Conservation (phyloP, 2,797 vertebrate species). For the Pangasius larnaudii region DNA sequence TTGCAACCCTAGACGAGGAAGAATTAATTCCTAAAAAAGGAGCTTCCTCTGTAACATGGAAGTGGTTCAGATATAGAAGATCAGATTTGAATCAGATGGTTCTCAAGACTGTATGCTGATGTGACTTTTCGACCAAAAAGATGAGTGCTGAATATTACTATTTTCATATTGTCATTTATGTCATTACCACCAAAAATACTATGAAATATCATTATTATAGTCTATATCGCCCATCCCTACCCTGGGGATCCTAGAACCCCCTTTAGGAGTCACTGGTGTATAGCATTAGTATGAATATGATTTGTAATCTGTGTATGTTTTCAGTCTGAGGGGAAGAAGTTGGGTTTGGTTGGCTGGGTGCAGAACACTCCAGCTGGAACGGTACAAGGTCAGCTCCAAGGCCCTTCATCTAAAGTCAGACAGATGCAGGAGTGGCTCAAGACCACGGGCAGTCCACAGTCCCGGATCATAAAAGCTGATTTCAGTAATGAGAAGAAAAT, state of each 20-base stretch:
- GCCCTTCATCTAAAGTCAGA: constrained; percentile 76
- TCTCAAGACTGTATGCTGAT: too few species aligned
- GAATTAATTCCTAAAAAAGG: too few species aligned
- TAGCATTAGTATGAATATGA: neutral
- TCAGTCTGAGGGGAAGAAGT: constrained; percentile 85
- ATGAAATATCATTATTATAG: too few species aligned
- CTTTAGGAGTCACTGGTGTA: neutral
- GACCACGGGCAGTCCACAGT: constrained; percentile 88
- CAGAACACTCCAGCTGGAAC: constrained; percentile 86
- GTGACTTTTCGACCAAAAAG: too few species aligned
- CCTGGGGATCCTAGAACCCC: neutral
- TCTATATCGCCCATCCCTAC: too few species aligned
- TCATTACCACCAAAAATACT: too few species aligned
- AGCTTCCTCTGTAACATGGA: too few species aligned
- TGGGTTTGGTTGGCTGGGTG: constrained; percentile 94
- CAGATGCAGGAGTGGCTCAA: constrained; percentile 90
- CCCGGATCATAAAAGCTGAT: constrained; percentile 81
- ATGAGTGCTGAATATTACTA: too few species aligned
- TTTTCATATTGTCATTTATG: too few species aligned
- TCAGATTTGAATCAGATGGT: too few species aligned
- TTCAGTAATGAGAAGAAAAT: constrained; percentile 87
- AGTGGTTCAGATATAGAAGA: too few species aligned
- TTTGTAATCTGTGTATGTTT: constrained; percentile 38
- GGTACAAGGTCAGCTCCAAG: constrained; percentile 89
- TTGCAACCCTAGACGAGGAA: too few species aligned